Percentiles rank a stretch among this genome's conserved stretches.
phyloP scores from a whole-genome alignment of 2,797 vertebrate species.

The Melanotaenia pygmaea region DNA sequence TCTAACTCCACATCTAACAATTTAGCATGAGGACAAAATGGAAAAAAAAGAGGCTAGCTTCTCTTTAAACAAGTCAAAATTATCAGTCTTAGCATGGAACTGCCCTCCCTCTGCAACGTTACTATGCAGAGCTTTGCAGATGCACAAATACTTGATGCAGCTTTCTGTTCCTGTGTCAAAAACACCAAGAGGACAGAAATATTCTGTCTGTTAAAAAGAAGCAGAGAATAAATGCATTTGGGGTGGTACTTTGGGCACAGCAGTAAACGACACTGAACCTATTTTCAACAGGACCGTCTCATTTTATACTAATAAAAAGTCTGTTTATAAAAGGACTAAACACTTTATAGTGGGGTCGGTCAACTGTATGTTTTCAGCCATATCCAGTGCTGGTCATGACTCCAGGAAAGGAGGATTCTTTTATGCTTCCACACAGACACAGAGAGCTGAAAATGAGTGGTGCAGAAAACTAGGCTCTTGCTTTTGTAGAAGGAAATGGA shows the following conservation, averaged over 20 bases:
- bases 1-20: neutral
- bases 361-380: slow-evolving; percentile 40
- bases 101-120: neutral
- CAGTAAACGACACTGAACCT: neutral
- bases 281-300: neutral
- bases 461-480: slow-evolving; percentile 34
- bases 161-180: neutral
- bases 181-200: neutral
- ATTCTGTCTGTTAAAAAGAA: neutral
- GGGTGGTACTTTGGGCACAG: slow-evolving; percentile 1
- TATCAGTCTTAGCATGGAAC: neutral
- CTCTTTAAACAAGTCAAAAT: neutral
- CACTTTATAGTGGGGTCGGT: slow-evolving; percentile 33
- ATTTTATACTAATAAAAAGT: slow-evolving; percentile 16
- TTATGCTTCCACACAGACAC: slow-evolving; percentile 44
- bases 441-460: slow-evolving; percentile 50
- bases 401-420: slow-evolving; percentile 49
- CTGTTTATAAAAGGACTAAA: neutral
- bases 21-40: neutral
- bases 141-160: neutral
- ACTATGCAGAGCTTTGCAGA: neutral
- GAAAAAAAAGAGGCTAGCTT: neutral
- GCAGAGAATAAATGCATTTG: neutral
- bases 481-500: slow-evolving; percentile 56
- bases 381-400: slow-evolving; percentile 45